These are phyloP conservation scores for Pelvicachromis taeniatus DNA, from an alignment of 2,113 vertebrate genomes.

Conservation along the genomic window DNA sequence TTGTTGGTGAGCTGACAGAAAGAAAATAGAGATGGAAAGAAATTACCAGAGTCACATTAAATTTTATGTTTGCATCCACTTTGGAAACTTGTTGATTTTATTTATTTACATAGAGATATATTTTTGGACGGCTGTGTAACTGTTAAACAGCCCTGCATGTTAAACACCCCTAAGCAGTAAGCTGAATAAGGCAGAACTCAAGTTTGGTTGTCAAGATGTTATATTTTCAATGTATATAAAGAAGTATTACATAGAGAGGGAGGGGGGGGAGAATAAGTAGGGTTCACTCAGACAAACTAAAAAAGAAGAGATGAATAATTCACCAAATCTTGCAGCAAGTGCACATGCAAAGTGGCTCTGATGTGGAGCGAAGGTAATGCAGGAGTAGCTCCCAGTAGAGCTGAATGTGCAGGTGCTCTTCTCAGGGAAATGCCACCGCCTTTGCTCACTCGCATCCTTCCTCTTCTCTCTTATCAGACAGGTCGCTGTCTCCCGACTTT, in stretches of 20 bases:
- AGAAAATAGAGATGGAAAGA: constrained; percentile 49
- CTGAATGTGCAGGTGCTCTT: constrained; percentile 93
- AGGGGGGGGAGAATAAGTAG: not conserved
- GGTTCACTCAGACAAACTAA: constrained; percentile 53
- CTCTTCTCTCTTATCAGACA: constrained; percentile 77
- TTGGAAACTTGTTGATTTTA: constrained; percentile 13
- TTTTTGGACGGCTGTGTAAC: not conserved
- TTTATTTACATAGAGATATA: not conserved
- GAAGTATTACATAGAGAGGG: not conserved
- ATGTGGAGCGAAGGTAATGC: constrained; percentile 85
- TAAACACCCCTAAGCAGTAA: not conserved
- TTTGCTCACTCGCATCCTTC: constrained; percentile 61
- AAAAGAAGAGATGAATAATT: constrained; percentile 89
- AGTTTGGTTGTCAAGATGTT: not conserved
- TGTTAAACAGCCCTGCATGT: not conserved
- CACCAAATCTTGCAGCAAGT: constrained; percentile 75
- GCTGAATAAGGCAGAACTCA: not conserved
- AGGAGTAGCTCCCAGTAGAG: constrained; percentile 87
- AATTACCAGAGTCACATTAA: constrained; percentile 17
- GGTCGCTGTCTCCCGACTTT: constrained; percentile 89
- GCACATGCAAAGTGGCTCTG: constrained; percentile 76
- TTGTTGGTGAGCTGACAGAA: constrained; percentile 65
- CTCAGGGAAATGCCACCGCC: constrained; percentile 83
- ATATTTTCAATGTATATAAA: constrained; percentile 23
- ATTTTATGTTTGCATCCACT: constrained; percentile 11